These are phyloP conservation scores for Trematomus bernacchii DNA, from an alignment of 2,797 vertebrate genomes.

Conservation along the genomic window DNA sequence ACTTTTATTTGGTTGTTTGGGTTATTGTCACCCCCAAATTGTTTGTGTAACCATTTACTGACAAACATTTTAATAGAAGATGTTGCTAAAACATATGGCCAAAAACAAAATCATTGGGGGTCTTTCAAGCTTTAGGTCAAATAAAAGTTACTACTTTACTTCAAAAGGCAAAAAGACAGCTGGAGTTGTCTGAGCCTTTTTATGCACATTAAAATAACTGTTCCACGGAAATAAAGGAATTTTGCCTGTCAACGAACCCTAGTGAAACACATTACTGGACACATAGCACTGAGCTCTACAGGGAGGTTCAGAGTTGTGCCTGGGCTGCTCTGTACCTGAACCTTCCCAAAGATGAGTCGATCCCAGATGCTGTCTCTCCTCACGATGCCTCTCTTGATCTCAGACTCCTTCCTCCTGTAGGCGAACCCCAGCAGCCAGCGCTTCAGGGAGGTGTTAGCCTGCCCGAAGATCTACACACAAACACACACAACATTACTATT, in stretches of 20 bases:
- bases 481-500: background rate
- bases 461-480: slow-evolving; percentile 88
- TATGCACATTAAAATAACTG: too few species aligned
- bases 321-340: slow-evolving; percentile 87
- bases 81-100: too few species aligned
- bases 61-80: background rate
- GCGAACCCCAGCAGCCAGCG: slow-evolving; percentile 94
- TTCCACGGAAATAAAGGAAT: background rate
- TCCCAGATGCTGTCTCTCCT: slow-evolving; percentile 96
- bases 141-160: background rate
- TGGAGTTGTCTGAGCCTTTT: background rate
- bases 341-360: slow-evolving; percentile 92
- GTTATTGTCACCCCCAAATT: background rate
- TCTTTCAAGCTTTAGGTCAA: background rate
- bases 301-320: background rate
- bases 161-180: background rate
- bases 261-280: background rate
- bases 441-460: slow-evolving; percentile 91
- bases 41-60: background rate
- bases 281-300: background rate
- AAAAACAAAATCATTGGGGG: too few species aligned
- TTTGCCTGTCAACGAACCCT: too few species aligned
- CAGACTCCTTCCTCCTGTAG: slow-evolving; percentile 92
- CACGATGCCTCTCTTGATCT: slow-evolving; percentile 91
- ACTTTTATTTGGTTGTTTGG: background rate